Percentiles rank a stretch among this genome's conserved stretches.
Evolutionary conservation across 2,113 vertebrate genomes (phyloP).

Genomic region (Sapajus apella): DNA sequence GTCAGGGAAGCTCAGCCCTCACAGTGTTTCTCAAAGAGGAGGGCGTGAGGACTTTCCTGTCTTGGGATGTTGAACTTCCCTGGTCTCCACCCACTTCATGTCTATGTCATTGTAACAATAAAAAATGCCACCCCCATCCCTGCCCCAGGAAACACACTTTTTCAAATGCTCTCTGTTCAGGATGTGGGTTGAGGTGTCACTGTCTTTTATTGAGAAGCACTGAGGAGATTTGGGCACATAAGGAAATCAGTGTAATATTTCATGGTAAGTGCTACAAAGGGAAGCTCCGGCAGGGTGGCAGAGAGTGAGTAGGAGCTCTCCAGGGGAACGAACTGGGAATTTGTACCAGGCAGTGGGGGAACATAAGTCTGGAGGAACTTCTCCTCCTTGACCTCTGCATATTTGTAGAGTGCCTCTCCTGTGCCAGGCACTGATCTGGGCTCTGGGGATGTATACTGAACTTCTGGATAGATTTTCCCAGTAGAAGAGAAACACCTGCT

Average conservation of each 20-base stretch:
- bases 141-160: not conserved
- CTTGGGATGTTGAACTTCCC: accelerated
- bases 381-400: not conserved
- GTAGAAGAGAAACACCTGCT: not conserved
- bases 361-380: not conserved
- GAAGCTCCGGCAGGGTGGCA: not conserved
- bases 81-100: not conserved
- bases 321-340: not conserved
- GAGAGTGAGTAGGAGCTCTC: not conserved
- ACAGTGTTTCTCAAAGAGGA: not conserved
- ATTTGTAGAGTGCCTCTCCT: accelerated
- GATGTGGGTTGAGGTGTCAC: not conserved
- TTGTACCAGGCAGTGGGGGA: not conserved
- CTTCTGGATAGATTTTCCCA: not conserved
- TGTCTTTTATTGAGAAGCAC: not conserved
- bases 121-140: not conserved
- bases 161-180: not conserved
- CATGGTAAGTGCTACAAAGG: too few relatives aligned
- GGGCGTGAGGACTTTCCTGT: too few relatives aligned
- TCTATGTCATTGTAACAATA: not conserved
- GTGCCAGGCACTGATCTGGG: not conserved
- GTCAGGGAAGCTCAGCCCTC: not conserved
- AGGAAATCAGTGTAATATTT: accelerated
- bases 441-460: not conserved
- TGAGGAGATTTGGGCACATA: not conserved